phyloP scores from a whole-genome alignment of 2,113 vertebrate genomes.

The Actenoides hombroni region DNA sequence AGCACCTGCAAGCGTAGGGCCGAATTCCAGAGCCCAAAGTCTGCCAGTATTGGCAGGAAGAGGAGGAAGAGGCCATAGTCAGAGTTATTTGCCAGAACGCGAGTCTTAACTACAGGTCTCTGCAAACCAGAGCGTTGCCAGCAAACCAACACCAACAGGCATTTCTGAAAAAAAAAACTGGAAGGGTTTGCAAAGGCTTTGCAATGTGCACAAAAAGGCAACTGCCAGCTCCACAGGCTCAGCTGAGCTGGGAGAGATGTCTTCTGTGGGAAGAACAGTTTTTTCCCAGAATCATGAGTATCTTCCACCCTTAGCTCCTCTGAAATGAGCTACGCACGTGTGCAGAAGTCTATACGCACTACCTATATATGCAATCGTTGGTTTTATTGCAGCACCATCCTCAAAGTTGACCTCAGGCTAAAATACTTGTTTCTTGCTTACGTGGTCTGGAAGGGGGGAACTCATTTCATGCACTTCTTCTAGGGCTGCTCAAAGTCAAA shows the following conservation, averaged over 20 bases:
- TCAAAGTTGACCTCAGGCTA: neutral
- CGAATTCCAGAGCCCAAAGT: neutral
- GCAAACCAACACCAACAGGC: neutral
- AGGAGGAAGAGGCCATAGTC: neutral
- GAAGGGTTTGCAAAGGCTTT: neutral
- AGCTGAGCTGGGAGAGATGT: neutral
- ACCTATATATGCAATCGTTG: neutral
- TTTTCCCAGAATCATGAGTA: neutral
- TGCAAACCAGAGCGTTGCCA: neutral
- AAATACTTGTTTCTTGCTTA: neutral
- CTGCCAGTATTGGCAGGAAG: neutral
- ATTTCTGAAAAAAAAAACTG: neutral
- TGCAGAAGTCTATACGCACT: neutral
- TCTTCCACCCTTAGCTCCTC: neutral
- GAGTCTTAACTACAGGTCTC: neutral
- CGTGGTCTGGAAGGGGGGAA: neutral
- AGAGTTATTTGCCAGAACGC: neutral
- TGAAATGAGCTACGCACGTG: neutral
- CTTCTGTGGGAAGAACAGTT: neutral
- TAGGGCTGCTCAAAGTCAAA: constrained; percentile 35
- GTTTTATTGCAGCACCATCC: neutral
- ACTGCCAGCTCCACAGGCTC: neutral
- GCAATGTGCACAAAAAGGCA: neutral
- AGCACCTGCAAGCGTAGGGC: neutral
- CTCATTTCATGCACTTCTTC: neutral